phyloP scores from a whole-genome alignment of 2,888 invertebrate species.

The Xanthorhoe designata region DNA sequence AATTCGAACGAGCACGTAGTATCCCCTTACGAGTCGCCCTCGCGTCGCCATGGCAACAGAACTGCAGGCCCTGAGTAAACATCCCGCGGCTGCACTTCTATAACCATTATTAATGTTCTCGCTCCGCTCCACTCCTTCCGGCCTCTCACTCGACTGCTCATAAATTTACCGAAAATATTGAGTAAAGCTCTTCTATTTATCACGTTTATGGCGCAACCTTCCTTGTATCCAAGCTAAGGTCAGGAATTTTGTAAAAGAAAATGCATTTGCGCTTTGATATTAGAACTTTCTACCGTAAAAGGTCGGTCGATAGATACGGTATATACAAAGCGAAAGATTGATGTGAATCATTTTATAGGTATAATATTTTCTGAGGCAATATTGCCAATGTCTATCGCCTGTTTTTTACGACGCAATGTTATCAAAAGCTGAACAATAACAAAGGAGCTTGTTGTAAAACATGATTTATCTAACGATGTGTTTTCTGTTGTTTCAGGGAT shows the following conservation, averaged over 20 bases:
- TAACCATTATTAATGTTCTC: slow-evolving; percentile 73
- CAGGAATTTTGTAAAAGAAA: slow-evolving; percentile 55
- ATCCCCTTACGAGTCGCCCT: slow-evolving; percentile 68
- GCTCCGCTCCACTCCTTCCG: slow-evolving; percentile 62
- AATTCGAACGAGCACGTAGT: slow-evolving; percentile 67
- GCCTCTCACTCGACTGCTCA: slow-evolving; percentile 57
- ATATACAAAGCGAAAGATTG: slow-evolving; percentile 39
- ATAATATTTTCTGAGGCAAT: slow-evolving; percentile 42
- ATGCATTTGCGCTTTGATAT: slow-evolving; percentile 57
- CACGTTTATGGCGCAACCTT: slow-evolving; percentile 64
- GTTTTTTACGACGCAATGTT: slow-evolving; percentile 40
- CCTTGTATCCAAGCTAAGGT: slow-evolving; percentile 65
- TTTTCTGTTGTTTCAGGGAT: slow-evolving; percentile 89
- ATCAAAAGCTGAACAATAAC: slow-evolving; percentile 39
- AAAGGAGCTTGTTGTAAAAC: slow-evolving; percentile 31
- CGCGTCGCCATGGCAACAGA: slow-evolving; percentile 67
- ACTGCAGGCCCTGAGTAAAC: slow-evolving; percentile 64
- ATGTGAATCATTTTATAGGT: slow-evolving; percentile 42
- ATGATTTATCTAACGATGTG: slow-evolving; percentile 28
- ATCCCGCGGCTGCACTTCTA: slow-evolving; percentile 64
- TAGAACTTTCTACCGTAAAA: slow-evolving; percentile 41
- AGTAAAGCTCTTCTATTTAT: slow-evolving; percentile 72
- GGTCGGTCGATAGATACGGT: slow-evolving; percentile 37
- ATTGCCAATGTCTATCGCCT: slow-evolving; percentile 37
- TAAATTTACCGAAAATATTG: slow-evolving; percentile 71